Evolutionary conservation across 92 coral and sea anemone species (phyloP).

Genomic region (Bergia puertoricense): DNA sequence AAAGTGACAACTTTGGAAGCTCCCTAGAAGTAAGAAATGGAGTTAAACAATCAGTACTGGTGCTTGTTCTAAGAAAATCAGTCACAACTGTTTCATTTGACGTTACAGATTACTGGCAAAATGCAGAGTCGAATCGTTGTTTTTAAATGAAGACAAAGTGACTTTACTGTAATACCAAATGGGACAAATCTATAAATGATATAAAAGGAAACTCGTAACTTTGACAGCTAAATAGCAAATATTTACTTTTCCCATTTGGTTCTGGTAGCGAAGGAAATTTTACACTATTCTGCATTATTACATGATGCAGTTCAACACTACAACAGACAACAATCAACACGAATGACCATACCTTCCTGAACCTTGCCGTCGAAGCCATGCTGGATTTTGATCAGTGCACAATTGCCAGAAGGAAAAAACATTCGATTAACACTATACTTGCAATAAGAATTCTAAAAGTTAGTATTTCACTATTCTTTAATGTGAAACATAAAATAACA

Average conservation of each 20-base stretch:
- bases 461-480: not conserved
- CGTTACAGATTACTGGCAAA: too few relatives aligned
- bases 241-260: too few relatives aligned
- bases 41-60: too few relatives aligned
- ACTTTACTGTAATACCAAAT: too few relatives aligned
- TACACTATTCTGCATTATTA: too few relatives aligned
- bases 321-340: not conserved
- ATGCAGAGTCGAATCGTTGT: not conserved
- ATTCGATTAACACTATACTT: not conserved
- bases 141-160: too few relatives aligned
- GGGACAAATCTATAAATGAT: too few relatives aligned
- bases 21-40: constrained; percentile 4
- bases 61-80: not conserved
- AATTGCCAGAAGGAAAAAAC: not conserved
- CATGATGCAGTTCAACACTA: not conserved
- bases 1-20: constrained; percentile 44
- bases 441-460: not conserved
- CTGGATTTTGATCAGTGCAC: not conserved
- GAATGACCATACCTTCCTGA: constrained; percentile 21
- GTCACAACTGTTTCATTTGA: too few relatives aligned
- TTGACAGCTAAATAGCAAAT: too few relatives aligned
- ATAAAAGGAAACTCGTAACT: too few relatives aligned
- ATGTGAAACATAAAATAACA: not conserved
- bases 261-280: not conserved
- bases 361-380: constrained; percentile 27